Evolutionary conservation across 2,888 invertebrate species (phyloP).

Genomic region (Sminthurinus aureus): DNA sequence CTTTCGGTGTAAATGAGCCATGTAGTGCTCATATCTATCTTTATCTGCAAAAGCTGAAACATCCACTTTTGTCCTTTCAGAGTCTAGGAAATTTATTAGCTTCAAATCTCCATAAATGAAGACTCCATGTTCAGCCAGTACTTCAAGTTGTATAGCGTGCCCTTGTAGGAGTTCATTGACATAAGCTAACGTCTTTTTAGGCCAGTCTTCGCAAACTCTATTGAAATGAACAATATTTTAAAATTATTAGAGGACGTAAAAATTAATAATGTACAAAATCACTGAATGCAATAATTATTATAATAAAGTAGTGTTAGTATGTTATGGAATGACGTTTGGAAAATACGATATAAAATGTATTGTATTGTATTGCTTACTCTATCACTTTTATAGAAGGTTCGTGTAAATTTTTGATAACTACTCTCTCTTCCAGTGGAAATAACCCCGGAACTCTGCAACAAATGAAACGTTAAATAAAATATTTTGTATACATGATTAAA

Average conservation of each 20-base stretch:
- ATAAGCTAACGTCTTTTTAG: not conserved
- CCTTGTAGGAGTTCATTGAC: not conserved
- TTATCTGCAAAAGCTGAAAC: not conserved
- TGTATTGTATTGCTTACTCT: no score
- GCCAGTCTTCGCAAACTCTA: not conserved
- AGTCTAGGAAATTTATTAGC: not conserved
- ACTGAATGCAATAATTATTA: no score
- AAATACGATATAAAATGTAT: no score
- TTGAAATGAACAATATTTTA: not conserved
- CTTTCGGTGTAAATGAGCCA: not conserved
- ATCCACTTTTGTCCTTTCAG: not conserved
- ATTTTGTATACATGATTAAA: no score
- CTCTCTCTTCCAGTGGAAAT: not conserved
- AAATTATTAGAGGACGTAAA: no score
- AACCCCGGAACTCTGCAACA: not conserved
- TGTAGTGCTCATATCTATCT: not conserved
- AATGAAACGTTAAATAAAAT: no score
- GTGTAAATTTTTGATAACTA: not conserved
- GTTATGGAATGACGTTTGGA: no score
- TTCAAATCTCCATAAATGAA: not conserved
- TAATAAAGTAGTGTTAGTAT: no score
- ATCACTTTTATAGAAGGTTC: not conserved
- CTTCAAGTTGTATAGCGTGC: not conserved
- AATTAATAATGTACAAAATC: no score
- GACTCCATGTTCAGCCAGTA: slow-evolving; percentile 12